Evolutionary conservation across 2,113 vertebrate species (phyloP), one percentile per base, ranked within the genome.

Genomic region (Xiphias gladius): DNA sequence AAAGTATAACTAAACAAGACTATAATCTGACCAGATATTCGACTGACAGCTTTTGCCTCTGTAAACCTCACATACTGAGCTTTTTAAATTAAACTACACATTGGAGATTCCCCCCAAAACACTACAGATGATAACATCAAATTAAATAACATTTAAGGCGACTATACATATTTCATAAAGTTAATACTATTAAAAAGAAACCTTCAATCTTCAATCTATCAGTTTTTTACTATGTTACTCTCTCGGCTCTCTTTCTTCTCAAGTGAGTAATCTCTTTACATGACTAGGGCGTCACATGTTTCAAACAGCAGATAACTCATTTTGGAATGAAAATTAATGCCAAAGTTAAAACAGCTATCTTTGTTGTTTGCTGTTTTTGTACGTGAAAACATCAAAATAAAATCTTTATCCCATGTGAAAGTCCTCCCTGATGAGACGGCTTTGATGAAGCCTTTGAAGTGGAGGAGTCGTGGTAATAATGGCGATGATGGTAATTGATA

Each of bases 401-500:
- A 88, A 73, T 83, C 86, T 79, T 26, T 24, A 88, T 90, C 90
- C 82, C 88, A 75, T 89, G 87, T 88, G 92, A 92, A 89, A 88
- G 87, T 82, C 70, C 65, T 69, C 85, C 79, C 90, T 10, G 68
- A 80, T 83, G 87, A 86, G 26, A 48, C 5, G 19, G 73, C 90
- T 91, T 92, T 93, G 89, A 93, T 82, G 89, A 43, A 10, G 82
- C 1, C 92, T 93, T 93, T 93, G 91, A 93, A 87, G 92, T 92
- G 73, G 62, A 86, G 83, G 72, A 72, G 58, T 84, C 52, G 58
- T 16, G 88, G 91, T 90, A 88, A 88, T 89, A 87, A 86, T 64
- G 80, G 26, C 3, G 86, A 85, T 86, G 90, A 91, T 82, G 82
- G 86, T 86, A 72, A 93, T 90, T 91, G 92, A 93, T 93, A 93